Percentiles rank a stretch among this genome's conserved stretches.
Evolutionary conservation across 1,140 invertebrate genomes (phyloP).

Genomic region (Chrysoperla carnea): DNA sequence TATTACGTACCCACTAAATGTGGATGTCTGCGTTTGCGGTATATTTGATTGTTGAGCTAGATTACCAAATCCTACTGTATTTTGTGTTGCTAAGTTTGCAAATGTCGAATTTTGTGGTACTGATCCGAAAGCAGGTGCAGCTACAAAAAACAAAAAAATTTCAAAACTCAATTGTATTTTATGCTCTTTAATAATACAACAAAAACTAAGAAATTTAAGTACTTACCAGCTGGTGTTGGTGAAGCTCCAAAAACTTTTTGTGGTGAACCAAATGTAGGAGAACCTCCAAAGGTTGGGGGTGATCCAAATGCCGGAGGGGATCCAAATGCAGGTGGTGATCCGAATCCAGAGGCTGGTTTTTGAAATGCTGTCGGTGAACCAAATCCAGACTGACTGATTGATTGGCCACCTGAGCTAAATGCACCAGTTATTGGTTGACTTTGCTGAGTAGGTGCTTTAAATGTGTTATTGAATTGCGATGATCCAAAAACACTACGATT

Average conservation of each 20-base stretch:
- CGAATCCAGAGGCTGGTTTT: constrained; percentile 21
- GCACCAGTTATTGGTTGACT: not conserved
- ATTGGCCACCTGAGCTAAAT: constrained; percentile 11
- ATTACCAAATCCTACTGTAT: constrained; percentile 34
- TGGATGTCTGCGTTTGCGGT: not conserved
- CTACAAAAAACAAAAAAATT: constrained; percentile 7
- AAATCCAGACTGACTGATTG: constrained; percentile 22
- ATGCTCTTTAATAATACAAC: no score
- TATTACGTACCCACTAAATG: no score
- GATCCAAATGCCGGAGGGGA: constrained; percentile 23
- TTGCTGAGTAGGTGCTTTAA: not conserved
- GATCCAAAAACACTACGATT: not conserved
- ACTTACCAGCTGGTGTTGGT: not conserved
- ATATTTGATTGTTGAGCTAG: constrained; percentile 26
- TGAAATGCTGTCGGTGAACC: constrained; percentile 19
- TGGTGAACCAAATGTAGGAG: constrained; percentile 28
- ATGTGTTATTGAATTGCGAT: not conserved
- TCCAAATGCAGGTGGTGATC: constrained; percentile 27
- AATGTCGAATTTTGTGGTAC: constrained; percentile 27
- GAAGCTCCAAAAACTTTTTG: constrained; percentile 25
- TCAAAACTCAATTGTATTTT: not conserved
- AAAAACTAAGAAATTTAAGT: no score
- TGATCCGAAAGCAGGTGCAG: constrained; percentile 15
- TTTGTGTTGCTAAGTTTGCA: constrained; percentile 31
- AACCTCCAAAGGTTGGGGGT: constrained; percentile 27